Percentiles rank a stretch among this genome's conserved stretches.
These are phyloP conservation scores for Trichechus manatus DNA, from an alignment of 2,113 vertebrate genomes.

Conservation along the genomic window DNA sequence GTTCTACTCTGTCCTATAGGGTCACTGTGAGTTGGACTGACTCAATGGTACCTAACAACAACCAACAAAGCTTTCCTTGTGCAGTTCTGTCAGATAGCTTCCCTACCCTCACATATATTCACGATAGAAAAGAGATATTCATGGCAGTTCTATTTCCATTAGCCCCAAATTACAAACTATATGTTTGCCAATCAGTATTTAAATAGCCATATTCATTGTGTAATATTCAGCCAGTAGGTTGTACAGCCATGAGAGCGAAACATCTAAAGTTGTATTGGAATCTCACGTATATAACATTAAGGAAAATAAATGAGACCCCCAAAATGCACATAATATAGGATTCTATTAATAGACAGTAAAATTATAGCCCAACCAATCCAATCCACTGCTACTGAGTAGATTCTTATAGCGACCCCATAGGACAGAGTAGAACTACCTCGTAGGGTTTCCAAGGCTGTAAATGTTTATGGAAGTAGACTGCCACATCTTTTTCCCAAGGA, in stretches of 20 bases:
- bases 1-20: too few relatives aligned
- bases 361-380: background rate
- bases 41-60: too few relatives aligned
- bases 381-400: too few relatives aligned
- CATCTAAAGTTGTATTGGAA: background rate
- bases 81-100: background rate
- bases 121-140: background rate
- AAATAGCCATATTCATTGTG: background rate
- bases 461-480: too few relatives aligned
- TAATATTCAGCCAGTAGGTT: background rate
- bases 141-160: background rate
- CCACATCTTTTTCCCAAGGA: too few relatives aligned
- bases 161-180: background rate
- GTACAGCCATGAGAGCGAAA: background rate
- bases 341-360: background rate
- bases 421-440: too few relatives aligned
- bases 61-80: background rate
- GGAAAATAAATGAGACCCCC: background rate
- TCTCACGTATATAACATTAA: background rate
- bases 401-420: too few relatives aligned
- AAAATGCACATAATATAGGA: background rate
- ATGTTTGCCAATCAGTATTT: background rate
- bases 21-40: too few relatives aligned
- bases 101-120: background rate
- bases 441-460: too few relatives aligned